phyloP scores from a whole-genome alignment of 2,113 vertebrate species.

The Tretioscincus oriximinensis region DNA sequence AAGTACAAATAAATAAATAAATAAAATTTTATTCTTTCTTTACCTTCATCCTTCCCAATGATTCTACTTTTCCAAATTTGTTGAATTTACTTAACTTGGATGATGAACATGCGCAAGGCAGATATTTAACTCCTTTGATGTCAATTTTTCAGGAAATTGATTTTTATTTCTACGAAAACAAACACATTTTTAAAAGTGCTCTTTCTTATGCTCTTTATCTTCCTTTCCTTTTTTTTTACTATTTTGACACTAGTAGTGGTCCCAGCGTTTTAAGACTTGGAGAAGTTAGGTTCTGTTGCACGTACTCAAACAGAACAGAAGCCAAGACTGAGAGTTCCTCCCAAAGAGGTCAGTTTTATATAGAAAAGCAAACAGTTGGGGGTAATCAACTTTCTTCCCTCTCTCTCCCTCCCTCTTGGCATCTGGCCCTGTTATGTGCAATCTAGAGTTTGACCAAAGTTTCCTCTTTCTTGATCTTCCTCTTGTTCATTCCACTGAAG shows the following conservation, averaged over 20 bases:
- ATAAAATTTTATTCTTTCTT: no score
- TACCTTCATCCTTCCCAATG: no score
- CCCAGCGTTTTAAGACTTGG: slow-evolving; percentile 7
- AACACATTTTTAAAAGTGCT: not conserved
- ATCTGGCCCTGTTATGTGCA: slow-evolving; percentile 54
- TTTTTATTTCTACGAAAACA: not conserved
- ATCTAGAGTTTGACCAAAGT: slow-evolving; percentile 64
- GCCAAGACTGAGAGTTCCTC: slow-evolving; percentile 35
- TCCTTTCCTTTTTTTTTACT: not conserved
- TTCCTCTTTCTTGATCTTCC: slow-evolving; percentile 55
- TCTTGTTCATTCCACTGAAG: slow-evolving; percentile 45
- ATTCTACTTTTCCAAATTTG: no score
- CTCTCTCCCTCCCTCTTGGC: slow-evolving; percentile 47
- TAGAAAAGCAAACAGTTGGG: slow-evolving; percentile 68
- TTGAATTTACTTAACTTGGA: not conserved
- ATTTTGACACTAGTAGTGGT: slow-evolving; percentile 22
- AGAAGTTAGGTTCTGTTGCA: slow-evolving; percentile 34
- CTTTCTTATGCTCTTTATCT: not conserved
- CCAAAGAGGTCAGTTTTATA: slow-evolving; percentile 62
- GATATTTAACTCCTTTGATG: not conserved
- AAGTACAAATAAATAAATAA: no score
- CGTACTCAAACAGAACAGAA: slow-evolving; percentile 59
- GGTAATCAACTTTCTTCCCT: slow-evolving; percentile 52
- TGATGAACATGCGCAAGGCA: not conserved
- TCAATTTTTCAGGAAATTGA: not conserved